These are phyloP conservation scores for Aelia acuminata DNA, from an alignment of 2,888 invertebrate genomes.

Conservation along the genomic window DNA sequence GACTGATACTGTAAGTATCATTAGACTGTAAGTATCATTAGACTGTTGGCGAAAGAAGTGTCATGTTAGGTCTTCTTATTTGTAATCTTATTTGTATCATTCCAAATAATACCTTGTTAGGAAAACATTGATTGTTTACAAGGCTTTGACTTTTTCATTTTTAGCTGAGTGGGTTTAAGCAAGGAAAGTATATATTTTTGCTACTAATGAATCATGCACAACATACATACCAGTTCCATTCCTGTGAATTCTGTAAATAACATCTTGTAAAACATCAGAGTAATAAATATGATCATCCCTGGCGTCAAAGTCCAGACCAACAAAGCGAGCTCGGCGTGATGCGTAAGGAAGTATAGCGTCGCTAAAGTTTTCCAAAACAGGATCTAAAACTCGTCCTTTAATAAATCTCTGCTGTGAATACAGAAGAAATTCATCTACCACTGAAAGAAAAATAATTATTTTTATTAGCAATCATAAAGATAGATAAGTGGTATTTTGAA, in stretches of 20 bases:
- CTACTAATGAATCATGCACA: neutral
- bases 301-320: constrained; percentile 95
- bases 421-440: constrained; percentile 91
- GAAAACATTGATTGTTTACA: too few species aligned
- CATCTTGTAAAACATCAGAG: constrained; percentile 96
- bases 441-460: constrained; percentile 67
- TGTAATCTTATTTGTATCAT: too few species aligned
- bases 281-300: constrained; percentile 94
- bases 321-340: constrained; percentile 90
- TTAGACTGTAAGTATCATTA: too few species aligned
- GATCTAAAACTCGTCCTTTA: constrained; percentile 91
- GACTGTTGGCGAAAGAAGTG: too few species aligned
- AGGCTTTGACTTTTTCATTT: too few species aligned
- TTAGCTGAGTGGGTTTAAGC: too few species aligned
- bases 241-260: constrained; percentile 79
- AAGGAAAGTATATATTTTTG: too few species aligned
- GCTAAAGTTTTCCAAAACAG: constrained; percentile 90
- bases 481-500: neutral
- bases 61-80: too few species aligned
- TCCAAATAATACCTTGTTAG: too few species aligned
- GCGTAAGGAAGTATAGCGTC: constrained; percentile 97
- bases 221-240: constrained; percentile 70
- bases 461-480: neutral
- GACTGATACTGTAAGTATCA: too few species aligned
- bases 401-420: constrained; percentile 96